Percentiles rank a stretch among this genome's conserved stretches.
Evolutionary conservation across 1,140 invertebrate species (phyloP).

Genomic region (Pseudoatta argentina): DNA sequence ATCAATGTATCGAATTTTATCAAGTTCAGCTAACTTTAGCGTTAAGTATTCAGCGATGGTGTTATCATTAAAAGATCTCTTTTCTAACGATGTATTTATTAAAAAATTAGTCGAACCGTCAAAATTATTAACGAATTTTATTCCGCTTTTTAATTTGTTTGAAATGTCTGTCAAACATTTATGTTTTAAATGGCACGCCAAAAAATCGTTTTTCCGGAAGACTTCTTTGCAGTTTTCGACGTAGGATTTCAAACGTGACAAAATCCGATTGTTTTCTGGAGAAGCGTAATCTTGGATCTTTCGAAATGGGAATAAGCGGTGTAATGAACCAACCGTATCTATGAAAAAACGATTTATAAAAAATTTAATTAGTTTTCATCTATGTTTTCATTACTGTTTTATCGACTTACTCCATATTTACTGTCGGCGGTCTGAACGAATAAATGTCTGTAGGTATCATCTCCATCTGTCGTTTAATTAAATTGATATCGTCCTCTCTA

Average conservation of each 20-base stretch:
- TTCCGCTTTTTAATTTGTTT: background rate
- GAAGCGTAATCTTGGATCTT: slow-evolving; percentile 79
- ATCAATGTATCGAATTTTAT: slow-evolving; percentile 48
- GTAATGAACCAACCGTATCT: slow-evolving; percentile 82
- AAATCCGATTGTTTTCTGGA: slow-evolving; percentile 75
- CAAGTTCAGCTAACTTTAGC: background rate
- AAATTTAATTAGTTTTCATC: background rate
- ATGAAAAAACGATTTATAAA: slow-evolving; percentile 14
- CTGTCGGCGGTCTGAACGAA: slow-evolving; percentile 75
- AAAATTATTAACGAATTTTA: background rate
- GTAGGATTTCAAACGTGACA: slow-evolving; percentile 77
- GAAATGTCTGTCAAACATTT: slow-evolving; percentile 7
- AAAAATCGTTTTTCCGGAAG: slow-evolving; percentile 73
- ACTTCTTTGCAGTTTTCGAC: slow-evolving; percentile 72
- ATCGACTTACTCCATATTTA: slow-evolving; percentile 81
- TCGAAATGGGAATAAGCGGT: slow-evolving; percentile 71
- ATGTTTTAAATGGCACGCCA: slow-evolving; percentile 77
- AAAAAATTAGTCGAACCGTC: background rate
- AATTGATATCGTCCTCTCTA: slow-evolving; percentile 75
- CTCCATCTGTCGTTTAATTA: slow-evolving; percentile 72
- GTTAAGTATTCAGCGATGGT: no score
- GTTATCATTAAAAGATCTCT: no score
- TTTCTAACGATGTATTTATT: background rate
- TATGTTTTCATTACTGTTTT: background rate
- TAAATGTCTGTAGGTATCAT: slow-evolving; percentile 77